Conservation (phyloP, 2,797 vertebrate genomes). For the Mormyrops boulengeri region DNA sequence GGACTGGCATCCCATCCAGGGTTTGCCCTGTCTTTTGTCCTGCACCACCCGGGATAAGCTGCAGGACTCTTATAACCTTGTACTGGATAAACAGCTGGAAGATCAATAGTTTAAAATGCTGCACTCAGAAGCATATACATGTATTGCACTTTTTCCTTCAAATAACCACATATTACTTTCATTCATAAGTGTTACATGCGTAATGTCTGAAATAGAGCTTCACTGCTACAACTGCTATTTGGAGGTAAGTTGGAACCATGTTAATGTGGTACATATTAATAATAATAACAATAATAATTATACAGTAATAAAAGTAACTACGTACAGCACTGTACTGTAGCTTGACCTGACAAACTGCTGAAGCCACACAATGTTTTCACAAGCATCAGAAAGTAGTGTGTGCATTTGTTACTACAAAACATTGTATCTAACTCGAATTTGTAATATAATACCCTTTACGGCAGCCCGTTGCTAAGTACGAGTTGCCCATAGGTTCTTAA, state of each 20-base stretch:
- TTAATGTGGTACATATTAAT: neutral
- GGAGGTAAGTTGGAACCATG: neutral
- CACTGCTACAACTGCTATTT: neutral
- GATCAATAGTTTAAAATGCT: neutral
- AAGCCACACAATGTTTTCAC: neutral
- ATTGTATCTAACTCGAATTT: neutral
- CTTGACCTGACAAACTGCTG: neutral
- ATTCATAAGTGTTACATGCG: neutral
- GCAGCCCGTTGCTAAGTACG: neutral
- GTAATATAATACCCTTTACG: neutral
- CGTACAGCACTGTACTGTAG: too few relatives aligned
- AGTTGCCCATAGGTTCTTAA: neutral
- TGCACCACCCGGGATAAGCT: neutral
- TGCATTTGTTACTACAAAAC: neutral
- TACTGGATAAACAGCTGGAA: neutral
- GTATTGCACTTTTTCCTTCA: neutral
- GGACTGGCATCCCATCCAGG: too few relatives aligned
- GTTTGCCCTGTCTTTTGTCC: neutral
- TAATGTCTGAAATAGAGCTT: neutral
- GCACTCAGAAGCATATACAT: neutral
- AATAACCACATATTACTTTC: neutral
- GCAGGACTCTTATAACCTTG: neutral
- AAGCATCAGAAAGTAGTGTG: neutral
- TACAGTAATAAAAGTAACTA: neutral
- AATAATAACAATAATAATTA: neutral